Evolutionary conservation across 2,888 invertebrate genomes (phyloP).

Genomic region (Zygothrica quintamaculata): DNA sequence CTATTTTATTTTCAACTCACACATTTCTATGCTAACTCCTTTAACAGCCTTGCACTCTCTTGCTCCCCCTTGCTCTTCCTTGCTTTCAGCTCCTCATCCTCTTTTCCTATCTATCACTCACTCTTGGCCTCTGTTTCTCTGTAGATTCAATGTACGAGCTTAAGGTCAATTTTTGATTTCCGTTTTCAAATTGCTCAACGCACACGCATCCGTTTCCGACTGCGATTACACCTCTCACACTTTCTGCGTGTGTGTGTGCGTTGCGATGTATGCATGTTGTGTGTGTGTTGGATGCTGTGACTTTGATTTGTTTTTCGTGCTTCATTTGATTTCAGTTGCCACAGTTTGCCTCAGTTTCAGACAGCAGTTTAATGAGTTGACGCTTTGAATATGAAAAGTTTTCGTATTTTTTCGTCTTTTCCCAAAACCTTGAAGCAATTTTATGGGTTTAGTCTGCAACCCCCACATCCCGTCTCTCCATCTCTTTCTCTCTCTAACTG

Average conservation of each 20-base stretch:
- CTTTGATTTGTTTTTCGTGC: constrained; percentile 80
- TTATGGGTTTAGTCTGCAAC: constrained; percentile 55
- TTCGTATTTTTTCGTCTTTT: constrained; percentile 28
- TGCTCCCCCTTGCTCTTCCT: background rate
- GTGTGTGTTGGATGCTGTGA: constrained; percentile 37
- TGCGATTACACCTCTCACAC: constrained; percentile 47
- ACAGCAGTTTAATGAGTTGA: constrained; percentile 77
- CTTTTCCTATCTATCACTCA: background rate
- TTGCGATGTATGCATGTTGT: constrained; percentile 28
- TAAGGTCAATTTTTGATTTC: constrained; percentile 80
- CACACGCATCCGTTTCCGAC: constrained; percentile 77
- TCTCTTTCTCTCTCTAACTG: background rate
- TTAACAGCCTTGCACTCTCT: too few species aligned
- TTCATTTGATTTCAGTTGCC: constrained; percentile 70
- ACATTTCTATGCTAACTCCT: too few species aligned
- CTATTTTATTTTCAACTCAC: too few species aligned
- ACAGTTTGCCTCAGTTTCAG: constrained; percentile 60
- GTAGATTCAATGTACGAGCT: constrained; percentile 41
- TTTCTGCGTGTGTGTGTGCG: constrained; percentile 26
- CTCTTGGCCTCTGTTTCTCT: background rate
- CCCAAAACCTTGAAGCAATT: constrained; percentile 47
- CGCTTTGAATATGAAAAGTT: constrained; percentile 80
- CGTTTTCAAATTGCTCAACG: constrained; percentile 76
- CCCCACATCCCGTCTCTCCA: background rate
- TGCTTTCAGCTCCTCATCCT: background rate